These are phyloP conservation scores for Idaea biselata DNA, from an alignment of 2,888 invertebrate species.

Conservation along the genomic window DNA sequence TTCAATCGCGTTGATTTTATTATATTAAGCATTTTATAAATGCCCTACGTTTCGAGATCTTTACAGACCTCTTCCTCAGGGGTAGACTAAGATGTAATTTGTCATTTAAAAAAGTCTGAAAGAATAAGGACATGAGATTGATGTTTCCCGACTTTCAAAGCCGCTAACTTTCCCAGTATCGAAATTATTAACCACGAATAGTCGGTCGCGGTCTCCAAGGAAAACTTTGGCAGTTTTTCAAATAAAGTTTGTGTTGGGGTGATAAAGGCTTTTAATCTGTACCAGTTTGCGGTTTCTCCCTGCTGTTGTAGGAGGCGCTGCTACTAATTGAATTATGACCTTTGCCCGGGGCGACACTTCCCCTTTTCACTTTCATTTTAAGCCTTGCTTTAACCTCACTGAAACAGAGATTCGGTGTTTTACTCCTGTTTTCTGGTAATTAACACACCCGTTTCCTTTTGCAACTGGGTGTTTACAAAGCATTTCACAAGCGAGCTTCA, in stretches of 20 bases:
- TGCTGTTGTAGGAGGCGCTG: neutral
- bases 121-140: neutral
- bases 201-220: neutral
- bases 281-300: conserved; percentile 17
- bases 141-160: neutral
- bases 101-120: neutral
- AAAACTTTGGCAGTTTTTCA: conserved; percentile 1
- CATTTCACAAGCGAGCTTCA: neutral
- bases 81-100: too few species aligned
- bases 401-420: neutral
- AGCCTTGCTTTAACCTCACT: neutral
- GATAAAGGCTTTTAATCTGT: conserved; percentile 16
- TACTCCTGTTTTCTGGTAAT: neutral
- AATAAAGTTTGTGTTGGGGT: neutral
- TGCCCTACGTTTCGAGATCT: too few species aligned
- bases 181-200: neutral
- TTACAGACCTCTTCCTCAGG: too few species aligned
- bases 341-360: conserved; percentile 7
- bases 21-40: too few species aligned
- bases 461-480: neutral
- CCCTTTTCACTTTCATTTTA: neutral
- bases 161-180: neutral
- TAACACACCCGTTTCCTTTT: neutral
- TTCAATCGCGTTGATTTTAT: too few species aligned
- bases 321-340: conserved; percentile 26